Evolutionary conservation across 2,113 vertebrate genomes (phyloP).

Genomic region (Balaeniceps rex): DNA sequence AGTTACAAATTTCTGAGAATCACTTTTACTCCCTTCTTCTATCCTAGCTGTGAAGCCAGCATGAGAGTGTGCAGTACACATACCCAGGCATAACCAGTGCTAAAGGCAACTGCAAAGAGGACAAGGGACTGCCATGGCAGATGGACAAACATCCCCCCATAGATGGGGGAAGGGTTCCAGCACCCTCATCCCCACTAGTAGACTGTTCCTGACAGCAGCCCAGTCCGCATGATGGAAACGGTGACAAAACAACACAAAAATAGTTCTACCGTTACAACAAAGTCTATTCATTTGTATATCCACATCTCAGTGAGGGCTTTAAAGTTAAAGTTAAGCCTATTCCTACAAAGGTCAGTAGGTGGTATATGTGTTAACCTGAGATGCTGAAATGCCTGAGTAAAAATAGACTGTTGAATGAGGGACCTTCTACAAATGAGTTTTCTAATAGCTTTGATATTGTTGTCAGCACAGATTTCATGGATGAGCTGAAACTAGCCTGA

Average conservation of each 20-base stretch:
- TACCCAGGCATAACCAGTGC: not conserved
- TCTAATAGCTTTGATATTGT: conserved; percentile 37
- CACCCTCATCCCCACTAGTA: not conserved
- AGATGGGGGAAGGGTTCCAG: not conserved
- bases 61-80: fast-evolving
- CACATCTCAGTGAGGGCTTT: not conserved
- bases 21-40: not conserved
- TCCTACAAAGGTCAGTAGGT: not conserved
- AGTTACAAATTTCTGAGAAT: not conserved
- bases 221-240: not conserved
- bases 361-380: not conserved
- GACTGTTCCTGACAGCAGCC: not conserved
- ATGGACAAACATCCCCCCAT: not conserved
- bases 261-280: not conserved
- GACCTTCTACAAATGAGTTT: not conserved
- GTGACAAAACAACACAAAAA: not conserved
- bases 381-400: not conserved
- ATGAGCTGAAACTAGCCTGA: conserved; percentile 36
- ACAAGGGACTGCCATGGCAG: not conserved
- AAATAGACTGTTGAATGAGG: conserved; percentile 26
- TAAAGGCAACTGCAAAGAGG: not conserved
- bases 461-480: conserved; percentile 46
- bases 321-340: not conserved
- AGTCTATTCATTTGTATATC: not conserved
- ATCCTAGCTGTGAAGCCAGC: not conserved